phyloP scores from a whole-genome alignment of 2,888 invertebrate genomes.

The Pseudococcus viburni region DNA sequence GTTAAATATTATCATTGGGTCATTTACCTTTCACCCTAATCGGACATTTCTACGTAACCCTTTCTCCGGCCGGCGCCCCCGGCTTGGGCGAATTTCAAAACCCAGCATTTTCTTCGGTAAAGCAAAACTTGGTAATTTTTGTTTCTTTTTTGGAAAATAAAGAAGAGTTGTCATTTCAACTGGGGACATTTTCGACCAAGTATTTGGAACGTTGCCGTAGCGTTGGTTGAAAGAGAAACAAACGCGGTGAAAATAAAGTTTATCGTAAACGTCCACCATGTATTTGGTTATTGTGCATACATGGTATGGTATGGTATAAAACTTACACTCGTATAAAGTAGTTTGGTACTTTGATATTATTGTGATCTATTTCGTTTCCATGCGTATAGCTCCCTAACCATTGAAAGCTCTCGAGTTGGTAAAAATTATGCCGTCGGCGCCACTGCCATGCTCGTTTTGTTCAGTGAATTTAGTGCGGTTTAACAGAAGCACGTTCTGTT shows the following conservation, averaged over 20 bases:
- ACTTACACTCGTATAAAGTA: not conserved
- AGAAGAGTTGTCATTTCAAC: not conserved
- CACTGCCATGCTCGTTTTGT: conserved; percentile 21
- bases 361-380: conserved; percentile 38
- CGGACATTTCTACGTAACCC: not conserved
- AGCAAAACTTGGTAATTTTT: not conserved
- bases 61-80: not conserved
- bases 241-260: conserved; percentile 25
- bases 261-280: conserved; percentile 33
- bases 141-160: not conserved
- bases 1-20: not conserved
- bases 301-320: not conserved
- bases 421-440: conserved; percentile 53
- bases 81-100: not conserved
- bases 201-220: not conserved
- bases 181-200: not conserved
- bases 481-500: conserved; percentile 42
- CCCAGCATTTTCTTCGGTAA: not conserved
- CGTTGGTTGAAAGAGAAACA: not conserved
- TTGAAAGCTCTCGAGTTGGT: conserved; percentile 30
- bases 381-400: conserved; percentile 1
- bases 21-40: not conserved
- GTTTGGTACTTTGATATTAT: conserved; percentile 45
- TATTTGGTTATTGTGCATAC: not conserved
- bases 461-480: conserved; percentile 44